These are phyloP conservation scores for Syrrhaptes paradoxus DNA, from an alignment of 2,113 vertebrate genomes.

Conservation along the genomic window DNA sequence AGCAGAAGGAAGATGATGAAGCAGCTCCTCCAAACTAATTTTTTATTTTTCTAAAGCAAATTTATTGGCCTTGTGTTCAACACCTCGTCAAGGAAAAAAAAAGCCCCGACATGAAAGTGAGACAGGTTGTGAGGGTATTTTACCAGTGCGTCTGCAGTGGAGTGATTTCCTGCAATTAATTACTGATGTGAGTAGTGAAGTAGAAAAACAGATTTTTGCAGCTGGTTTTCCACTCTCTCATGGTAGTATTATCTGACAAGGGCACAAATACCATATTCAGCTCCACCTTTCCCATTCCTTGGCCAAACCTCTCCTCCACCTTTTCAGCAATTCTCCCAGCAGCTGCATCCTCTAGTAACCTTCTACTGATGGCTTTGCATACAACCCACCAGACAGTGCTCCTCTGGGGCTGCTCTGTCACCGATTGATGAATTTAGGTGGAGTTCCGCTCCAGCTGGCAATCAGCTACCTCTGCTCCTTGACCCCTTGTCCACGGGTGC, in stretches of 20 bases:
- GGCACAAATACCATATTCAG: not conserved
- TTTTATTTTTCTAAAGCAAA: not conserved
- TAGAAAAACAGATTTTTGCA: not conserved
- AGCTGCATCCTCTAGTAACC: not conserved
- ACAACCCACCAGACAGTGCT: not conserved
- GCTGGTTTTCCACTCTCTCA: not conserved
- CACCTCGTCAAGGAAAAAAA: not conserved
- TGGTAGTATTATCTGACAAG: not conserved
- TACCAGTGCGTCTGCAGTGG: not conserved
- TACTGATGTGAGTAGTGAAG: not conserved
- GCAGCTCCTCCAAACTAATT: not conserved
- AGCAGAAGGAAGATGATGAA: slow-evolving; percentile 50
- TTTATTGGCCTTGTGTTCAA: not conserved
- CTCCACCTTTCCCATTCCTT: not conserved
- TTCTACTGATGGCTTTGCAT: not conserved
- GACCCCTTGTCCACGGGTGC: not conserved
- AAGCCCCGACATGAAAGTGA: not conserved
- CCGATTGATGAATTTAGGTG: not conserved
- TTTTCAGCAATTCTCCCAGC: not conserved
- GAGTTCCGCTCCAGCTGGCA: not conserved
- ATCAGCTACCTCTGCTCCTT: not conserved
- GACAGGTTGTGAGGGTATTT: not conserved
- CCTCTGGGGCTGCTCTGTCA: not conserved
- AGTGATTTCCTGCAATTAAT: not conserved
- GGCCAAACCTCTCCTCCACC: not conserved